Evolutionary conservation across 2,797 vertebrate species (phyloP).

Genomic region (Notamacropus eugenii): DNA sequence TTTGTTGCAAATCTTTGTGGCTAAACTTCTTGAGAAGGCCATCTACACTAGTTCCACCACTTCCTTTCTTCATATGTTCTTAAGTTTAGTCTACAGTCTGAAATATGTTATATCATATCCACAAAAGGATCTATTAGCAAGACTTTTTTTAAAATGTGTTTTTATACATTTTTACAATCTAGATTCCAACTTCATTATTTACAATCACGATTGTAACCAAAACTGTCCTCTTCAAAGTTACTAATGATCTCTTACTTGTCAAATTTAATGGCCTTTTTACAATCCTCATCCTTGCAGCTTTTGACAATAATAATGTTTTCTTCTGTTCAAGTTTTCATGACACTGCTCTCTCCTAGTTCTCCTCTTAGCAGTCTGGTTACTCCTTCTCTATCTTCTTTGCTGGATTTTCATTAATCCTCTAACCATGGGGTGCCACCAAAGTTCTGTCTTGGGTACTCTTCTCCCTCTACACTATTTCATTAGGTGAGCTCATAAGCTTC

Average conservation of each 20-base stretch:
- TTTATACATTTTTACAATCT: neutral
- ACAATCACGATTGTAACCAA: neutral
- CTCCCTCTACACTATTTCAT: neutral
- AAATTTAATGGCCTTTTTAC: neutral
- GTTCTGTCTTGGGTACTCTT: neutral
- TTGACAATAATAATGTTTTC: neutral
- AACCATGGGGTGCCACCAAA: neutral
- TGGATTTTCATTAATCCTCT: neutral
- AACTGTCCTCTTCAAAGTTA: neutral
- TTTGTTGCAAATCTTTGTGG: neutral
- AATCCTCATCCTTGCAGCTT: neutral
- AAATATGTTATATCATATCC: neutral
- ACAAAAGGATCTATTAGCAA: neutral
- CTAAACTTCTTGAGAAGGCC: neutral
- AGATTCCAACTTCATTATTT: neutral
- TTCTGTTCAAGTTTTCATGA: neutral
- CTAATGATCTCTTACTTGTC: neutral
- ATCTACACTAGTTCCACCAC: neutral
- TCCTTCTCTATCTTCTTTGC: neutral
- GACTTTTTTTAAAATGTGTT: neutral
- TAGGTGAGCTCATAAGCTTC: neutral
- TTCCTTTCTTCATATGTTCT: neutral
- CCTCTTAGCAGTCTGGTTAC: neutral
- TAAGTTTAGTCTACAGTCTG: neutral
- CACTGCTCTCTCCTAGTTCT: neutral